A percentile compares a stretch with the other conserved stretches of the same genome.
Evolutionary conservation across 2,797 vertebrate species (phyloP).

Genomic region (Rhinella marina): DNA sequence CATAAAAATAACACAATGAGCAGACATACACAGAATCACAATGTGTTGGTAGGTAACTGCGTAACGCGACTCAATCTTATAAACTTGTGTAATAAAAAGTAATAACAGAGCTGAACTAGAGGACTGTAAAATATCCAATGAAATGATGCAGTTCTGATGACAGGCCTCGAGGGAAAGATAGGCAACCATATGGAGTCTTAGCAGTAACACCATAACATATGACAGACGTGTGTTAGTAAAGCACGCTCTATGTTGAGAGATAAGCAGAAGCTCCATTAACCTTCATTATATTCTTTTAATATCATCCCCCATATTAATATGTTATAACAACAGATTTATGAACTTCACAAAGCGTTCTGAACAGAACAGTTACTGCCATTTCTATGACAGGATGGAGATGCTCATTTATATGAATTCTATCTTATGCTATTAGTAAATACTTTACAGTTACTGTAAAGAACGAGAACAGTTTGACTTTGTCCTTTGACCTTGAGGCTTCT

Average conservation of each 20-base stretch:
- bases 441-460: no score
- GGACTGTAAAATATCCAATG: background rate
- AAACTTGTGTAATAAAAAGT: background rate
- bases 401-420: background rate
- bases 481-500: background rate
- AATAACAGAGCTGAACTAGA: background rate
- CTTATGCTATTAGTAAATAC: background rate
- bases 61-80: background rate
- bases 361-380: background rate
- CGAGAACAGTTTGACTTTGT: background rate
- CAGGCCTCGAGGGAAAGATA: background rate
- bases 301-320: background rate
- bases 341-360: no score
- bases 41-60: background rate
- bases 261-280: background rate
- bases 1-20: background rate
- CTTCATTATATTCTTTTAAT: conserved; percentile 15
- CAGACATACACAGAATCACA: background rate
- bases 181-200: conserved; percentile 37
- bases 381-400: background rate
- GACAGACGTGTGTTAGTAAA: background rate
- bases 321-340: background rate
- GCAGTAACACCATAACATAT: no score
- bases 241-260: no score
- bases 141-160: background rate